Percentiles rank a stretch among this genome's conserved stretches.
phyloP scores from a whole-genome alignment of 2,113 vertebrate species.

The Xenopus laevis region DNA sequence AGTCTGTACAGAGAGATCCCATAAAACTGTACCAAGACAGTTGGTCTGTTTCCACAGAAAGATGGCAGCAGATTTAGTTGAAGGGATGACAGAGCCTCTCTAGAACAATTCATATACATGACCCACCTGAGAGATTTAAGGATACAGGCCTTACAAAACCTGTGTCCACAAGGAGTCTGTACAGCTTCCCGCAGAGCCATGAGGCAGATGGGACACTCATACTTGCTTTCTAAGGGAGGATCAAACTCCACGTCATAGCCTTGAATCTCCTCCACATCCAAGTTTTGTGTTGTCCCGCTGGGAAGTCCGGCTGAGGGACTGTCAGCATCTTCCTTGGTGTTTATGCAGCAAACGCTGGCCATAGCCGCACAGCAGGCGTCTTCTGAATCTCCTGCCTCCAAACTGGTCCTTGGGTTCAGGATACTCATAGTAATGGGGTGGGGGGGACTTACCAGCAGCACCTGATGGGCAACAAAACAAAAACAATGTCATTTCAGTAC shows the following conservation, averaged over 20 bases:
- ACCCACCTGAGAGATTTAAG: constrained; percentile 88
- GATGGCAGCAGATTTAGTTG: too few relatives aligned
- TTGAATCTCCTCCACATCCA: constrained; percentile 68
- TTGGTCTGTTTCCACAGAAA: too few relatives aligned
- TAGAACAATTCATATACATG: not conserved
- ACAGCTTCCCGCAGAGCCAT: constrained; percentile 93
- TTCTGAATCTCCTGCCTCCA: constrained; percentile 47
- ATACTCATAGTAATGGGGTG: constrained; percentile 65
- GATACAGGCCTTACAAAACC: constrained; percentile 95
- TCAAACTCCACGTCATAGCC: constrained; percentile 97
- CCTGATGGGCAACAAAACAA: constrained; percentile 31
- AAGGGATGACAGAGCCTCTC: too few relatives aligned
- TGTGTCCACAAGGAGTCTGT: constrained; percentile 91
- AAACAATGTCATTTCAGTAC: too few relatives aligned
- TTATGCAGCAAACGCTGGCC: constrained; percentile 57
- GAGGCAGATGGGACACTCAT: constrained; percentile 93
- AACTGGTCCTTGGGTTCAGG: constrained; percentile 58
- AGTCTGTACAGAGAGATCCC: too few relatives aligned
- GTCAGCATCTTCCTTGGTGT: constrained; percentile 59
- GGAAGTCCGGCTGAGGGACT: constrained; percentile 27
- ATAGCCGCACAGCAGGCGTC: constrained; percentile 64
- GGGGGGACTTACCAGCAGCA: not conserved
- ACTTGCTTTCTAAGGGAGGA: constrained; percentile 91
- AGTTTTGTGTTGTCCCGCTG: constrained; percentile 47
- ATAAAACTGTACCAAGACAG: too few relatives aligned